Conservation (phyloP, 2,113 vertebrate genomes). For the Lathamus discolor region DNA sequence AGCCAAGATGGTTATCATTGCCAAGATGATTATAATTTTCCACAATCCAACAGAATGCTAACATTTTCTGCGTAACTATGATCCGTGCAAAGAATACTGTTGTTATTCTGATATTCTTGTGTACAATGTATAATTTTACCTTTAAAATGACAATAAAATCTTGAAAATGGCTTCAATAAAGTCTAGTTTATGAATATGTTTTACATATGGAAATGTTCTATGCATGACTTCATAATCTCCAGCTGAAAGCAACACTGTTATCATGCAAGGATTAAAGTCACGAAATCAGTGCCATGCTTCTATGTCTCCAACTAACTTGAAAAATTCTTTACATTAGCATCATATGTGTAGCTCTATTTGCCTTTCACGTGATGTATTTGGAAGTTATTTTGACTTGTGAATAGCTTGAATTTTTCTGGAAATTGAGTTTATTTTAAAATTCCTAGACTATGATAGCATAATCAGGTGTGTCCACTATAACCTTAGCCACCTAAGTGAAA, state of each 20-base stretch:
- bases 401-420: background rate
- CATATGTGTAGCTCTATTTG: background rate
- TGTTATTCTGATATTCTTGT: background rate
- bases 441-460: background rate
- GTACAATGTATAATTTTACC: background rate
- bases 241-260: background rate
- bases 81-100: background rate
- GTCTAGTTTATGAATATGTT: background rate
- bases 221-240: background rate
- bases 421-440: background rate
- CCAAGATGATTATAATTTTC: background rate
- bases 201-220: background rate
- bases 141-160: background rate
- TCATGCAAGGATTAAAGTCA: rapidly evolving
- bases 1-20: background rate
- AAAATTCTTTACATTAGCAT: background rate
- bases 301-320: background rate
- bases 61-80: background rate
- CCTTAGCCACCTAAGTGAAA: background rate
- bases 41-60: background rate
- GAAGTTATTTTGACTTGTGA: background rate
- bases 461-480: background rate
- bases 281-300: background rate
- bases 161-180: background rate
- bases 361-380: background rate